These are phyloP conservation scores for Mionectes macconnelli DNA, from an alignment of 2,113 vertebrate species.

Conservation along the genomic window DNA sequence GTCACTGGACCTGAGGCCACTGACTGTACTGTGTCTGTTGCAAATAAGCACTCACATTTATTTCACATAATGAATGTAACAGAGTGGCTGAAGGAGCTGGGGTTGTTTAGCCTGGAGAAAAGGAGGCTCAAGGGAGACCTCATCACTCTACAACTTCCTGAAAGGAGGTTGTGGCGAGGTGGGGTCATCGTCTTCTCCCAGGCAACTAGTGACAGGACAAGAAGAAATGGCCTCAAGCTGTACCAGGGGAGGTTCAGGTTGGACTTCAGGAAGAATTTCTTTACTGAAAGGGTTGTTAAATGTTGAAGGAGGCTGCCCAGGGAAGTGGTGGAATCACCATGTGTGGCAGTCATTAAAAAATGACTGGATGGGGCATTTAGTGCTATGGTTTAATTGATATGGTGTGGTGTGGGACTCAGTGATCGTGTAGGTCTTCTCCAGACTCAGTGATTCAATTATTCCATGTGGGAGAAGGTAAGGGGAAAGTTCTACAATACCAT, in stretches of 20 bases:
- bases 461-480: background rate
- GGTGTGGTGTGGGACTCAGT: background rate
- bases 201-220: background rate
- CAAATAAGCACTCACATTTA: background rate
- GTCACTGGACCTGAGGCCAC: background rate
- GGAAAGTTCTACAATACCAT: background rate
- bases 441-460: background rate
- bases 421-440: background rate
- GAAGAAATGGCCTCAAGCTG: background rate
- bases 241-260: background rate
- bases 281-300: background rate
- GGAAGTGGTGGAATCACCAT: background rate
- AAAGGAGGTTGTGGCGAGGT: background rate
- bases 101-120: background rate
- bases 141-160: background rate
- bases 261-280: background rate
- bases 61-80: background rate
- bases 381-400: background rate
- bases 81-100: background rate
- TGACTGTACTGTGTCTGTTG: background rate
- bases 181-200: fast-evolving
- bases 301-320: background rate
- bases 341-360: background rate
- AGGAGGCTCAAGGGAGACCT: background rate
- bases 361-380: fast-evolving